Base-by-base conservation (phyloP, 2,888 invertebrate genomes). In the Prenolepis imparis region DNA sequence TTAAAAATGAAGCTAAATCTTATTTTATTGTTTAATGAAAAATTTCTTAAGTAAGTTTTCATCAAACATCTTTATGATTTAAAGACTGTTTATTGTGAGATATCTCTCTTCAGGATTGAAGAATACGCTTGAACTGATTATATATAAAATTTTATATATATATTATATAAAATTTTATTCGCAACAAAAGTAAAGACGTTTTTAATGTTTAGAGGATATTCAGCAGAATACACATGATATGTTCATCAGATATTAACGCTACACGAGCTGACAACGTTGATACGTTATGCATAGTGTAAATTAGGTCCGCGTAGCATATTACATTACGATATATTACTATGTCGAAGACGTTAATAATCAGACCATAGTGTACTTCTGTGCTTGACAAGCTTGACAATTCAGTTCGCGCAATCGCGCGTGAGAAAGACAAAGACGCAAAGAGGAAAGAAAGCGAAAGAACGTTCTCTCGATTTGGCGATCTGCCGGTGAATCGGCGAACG, bases 291-390 rank as follows among this genome's bases (percentile, higher is more conserved):
- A 36, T 63, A 63, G 36, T 52, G 15, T 63, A 63, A 64, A 75
- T 28, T 72, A 70, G 61, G 18, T 28, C 39, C 52, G 72, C 28
- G 55, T 72, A 70, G 67, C 44, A 15, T 36, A 36, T 59, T 66
- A 32, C 9, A 77, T 77, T 57, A 32, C 32, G 48, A 21, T 18
- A 55, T 57, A 74, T 73, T 82, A 68, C 11, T 41, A 4, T 72
- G 61, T 67, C 18, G 57, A 67, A 41, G 15, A 67, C 11, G 57
- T 78, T 61, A 36, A 64, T 72, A 81, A 77, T 64, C 48, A 84
- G 84, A 83, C 80, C 61, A 74, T 67, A 77, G 55, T 55, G 32
- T 21, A 78, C 32, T 57, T 78, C 41, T 52, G 48, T 52, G 68
- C 68, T 68, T 67, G 28, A 28, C 32, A 57, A 78, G 77, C 67